A percentile compares a stretch with the other conserved stretches of the same genome.
Conservation (phyloP, 2,113 vertebrate species). For the Colius striatus region DNA sequence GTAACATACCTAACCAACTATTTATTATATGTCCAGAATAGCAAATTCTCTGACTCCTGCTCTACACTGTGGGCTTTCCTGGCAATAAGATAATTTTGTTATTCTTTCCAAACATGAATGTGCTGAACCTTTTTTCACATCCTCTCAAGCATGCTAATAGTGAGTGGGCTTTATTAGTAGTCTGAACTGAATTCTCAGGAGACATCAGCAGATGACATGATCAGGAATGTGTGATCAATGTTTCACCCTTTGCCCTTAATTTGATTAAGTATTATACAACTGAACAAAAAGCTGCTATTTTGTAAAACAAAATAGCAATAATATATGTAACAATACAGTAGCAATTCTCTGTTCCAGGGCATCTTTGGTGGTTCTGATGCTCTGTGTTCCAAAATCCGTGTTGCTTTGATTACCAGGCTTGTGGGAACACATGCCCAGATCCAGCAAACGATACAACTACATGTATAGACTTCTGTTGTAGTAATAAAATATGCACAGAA, state of each 20-base stretch:
- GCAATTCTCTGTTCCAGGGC: not conserved
- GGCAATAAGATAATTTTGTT: conserved; percentile 62
- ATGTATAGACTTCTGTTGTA: not conserved
- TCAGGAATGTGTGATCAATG: conserved; percentile 79
- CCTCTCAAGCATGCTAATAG: conserved; percentile 68
- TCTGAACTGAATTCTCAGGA: conserved; percentile 73
- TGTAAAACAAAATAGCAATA: not conserved
- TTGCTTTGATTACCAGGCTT: not conserved
- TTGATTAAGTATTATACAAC: conserved; percentile 79
- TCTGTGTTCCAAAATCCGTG: not conserved
- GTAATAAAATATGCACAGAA: not conserved
- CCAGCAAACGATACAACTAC: not conserved
- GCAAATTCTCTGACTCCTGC: conserved; percentile 27
- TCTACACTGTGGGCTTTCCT: conserved; percentile 22
- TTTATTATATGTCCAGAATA: conserved; percentile 40
- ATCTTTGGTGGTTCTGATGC: not conserved
- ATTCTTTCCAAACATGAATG: conserved; percentile 72
- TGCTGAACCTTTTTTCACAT: conserved; percentile 69
- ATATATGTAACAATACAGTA: not conserved
- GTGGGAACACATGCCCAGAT: not conserved
- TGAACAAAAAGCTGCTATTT: conserved; percentile 1
- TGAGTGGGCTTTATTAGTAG: conserved; percentile 63
- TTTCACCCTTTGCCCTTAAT: conserved; percentile 77
- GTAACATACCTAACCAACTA: conserved; percentile 44
- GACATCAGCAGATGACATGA: conserved; percentile 63